These are phyloP conservation scores for Yponomeuta sedellus DNA, from an alignment of 2,888 invertebrate species.

Conservation along the genomic window DNA sequence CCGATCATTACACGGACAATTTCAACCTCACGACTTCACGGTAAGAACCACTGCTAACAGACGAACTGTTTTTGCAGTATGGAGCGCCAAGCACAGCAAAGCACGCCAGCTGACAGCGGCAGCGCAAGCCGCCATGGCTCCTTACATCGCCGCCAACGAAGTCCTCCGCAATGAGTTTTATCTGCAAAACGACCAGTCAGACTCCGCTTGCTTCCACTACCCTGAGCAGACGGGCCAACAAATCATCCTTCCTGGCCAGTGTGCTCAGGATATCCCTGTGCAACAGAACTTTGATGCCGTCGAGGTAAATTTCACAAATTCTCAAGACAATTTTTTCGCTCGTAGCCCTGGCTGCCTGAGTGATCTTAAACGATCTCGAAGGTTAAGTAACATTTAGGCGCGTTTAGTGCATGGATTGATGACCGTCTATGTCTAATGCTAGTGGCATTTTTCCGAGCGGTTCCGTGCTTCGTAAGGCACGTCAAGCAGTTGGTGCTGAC, in stretches of 20 bases:
- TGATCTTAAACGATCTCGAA: too few relatives aligned
- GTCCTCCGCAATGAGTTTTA: conserved; percentile 44
- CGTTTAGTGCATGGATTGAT: too few relatives aligned
- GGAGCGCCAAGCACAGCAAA: conserved; percentile 62
- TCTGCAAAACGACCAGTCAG: conserved; percentile 38
- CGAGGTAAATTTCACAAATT: conserved; percentile 32
- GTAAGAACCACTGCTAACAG: not conserved
- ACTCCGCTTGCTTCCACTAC: conserved; percentile 57
- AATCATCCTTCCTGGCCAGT: conserved; percentile 57
- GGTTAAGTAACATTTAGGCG: too few relatives aligned
- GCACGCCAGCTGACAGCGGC: conserved; percentile 31
- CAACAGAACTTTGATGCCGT: conserved; percentile 38
- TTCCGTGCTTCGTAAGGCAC: too few relatives aligned
- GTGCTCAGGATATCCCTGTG: conserved; percentile 45
- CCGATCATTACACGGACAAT: too few relatives aligned
- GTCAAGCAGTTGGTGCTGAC: too few relatives aligned
- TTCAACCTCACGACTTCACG: too few relatives aligned
- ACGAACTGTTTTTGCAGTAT: conserved; percentile 37
- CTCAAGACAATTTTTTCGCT: too few relatives aligned
- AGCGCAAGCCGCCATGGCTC: conserved; percentile 35
- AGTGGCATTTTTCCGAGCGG: too few relatives aligned
- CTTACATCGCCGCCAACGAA: conserved; percentile 33
- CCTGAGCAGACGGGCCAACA: conserved; percentile 37
- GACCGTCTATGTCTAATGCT: too few relatives aligned
- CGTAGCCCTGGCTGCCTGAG: too few relatives aligned